These are phyloP conservation scores for Brienomyrus longianalis DNA, from an alignment of 2,113 vertebrate genomes.

Conservation along the genomic window DNA sequence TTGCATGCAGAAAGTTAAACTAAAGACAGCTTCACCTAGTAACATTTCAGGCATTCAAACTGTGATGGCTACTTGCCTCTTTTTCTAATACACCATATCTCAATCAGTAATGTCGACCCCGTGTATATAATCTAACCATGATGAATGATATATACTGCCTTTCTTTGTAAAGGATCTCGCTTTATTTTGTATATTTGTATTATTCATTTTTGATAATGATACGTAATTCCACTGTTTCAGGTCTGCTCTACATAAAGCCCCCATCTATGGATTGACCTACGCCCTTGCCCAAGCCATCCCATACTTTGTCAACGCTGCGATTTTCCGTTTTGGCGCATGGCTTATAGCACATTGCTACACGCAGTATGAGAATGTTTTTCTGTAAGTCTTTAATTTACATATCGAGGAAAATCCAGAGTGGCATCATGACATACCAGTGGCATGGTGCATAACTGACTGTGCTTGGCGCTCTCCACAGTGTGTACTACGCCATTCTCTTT, in stretches of 20 bases:
- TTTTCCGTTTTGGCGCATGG: slow-evolving; percentile 67
- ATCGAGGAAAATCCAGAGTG: no score
- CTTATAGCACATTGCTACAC: slow-evolving; percentile 63
- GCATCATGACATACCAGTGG: no score
- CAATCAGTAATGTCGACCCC: neutral
- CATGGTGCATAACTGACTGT: no score
- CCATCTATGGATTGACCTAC: slow-evolving; percentile 69
- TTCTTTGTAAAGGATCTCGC: slow-evolving; percentile 55
- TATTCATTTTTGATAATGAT: slow-evolving; percentile 34
- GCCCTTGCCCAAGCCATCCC: slow-evolving; percentile 70
- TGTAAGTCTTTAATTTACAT: slow-evolving; percentile 55
- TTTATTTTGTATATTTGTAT: no score
- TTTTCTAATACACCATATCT: neutral
- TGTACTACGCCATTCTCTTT: slow-evolving; percentile 72
- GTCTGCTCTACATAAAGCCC: slow-evolving; percentile 69
- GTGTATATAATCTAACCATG: neutral
- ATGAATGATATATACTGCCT: slow-evolving; percentile 43
- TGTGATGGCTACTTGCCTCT: no score
- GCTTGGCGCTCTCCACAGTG: no score
- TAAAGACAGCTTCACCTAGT: neutral
- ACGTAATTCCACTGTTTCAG: slow-evolving; percentile 47
- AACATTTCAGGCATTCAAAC: neutral
- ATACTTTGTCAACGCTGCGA: slow-evolving; percentile 53
- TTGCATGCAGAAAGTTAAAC: neutral
- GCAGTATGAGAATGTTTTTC: slow-evolving; percentile 54